Evolutionary conservation across 2,113 vertebrate species (phyloP).

Genomic region (Strix aluco): DNA sequence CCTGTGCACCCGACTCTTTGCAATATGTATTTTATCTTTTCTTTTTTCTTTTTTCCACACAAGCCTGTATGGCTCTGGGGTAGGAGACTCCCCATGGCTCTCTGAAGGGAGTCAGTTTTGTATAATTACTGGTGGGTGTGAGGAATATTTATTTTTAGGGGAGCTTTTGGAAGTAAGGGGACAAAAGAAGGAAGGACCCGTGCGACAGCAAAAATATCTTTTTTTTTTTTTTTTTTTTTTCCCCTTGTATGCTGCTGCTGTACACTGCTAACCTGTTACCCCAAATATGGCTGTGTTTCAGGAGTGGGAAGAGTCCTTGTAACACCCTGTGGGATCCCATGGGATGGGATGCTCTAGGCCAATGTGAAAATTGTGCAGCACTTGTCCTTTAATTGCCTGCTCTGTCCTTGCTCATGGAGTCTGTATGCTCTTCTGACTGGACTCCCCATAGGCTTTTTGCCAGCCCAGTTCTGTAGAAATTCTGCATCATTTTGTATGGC

Average conservation of each 20-base stretch:
- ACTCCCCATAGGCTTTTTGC: not conserved
- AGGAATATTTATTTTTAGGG: not conserved
- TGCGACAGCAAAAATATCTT: not conserved
- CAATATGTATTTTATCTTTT: not conserved
- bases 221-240: not conserved
- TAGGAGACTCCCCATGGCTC: not conserved
- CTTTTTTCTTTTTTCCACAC: not conserved
- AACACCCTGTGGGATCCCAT: not conserved
- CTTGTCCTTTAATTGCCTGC: not conserved
- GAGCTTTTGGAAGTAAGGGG: not conserved
- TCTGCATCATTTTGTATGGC: slow-evolving; percentile 5
- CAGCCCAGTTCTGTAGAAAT: slow-evolving; percentile 3
- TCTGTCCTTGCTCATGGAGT: not conserved
- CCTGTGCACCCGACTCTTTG: not conserved
- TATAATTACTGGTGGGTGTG: not conserved
- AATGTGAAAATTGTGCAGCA: not conserved
- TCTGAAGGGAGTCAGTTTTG: not conserved
- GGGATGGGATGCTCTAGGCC: not conserved
- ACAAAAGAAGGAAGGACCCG: not conserved
- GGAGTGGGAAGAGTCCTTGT: not conserved
- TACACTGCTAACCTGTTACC: not conserved
- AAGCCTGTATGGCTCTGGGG: not conserved
- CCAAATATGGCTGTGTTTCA: not conserved
- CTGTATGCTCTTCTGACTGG: not conserved
- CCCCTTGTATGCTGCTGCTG: not conserved